Conservation (phyloP, 2,113 vertebrate species). For the Oreotragus oreotragus region DNA sequence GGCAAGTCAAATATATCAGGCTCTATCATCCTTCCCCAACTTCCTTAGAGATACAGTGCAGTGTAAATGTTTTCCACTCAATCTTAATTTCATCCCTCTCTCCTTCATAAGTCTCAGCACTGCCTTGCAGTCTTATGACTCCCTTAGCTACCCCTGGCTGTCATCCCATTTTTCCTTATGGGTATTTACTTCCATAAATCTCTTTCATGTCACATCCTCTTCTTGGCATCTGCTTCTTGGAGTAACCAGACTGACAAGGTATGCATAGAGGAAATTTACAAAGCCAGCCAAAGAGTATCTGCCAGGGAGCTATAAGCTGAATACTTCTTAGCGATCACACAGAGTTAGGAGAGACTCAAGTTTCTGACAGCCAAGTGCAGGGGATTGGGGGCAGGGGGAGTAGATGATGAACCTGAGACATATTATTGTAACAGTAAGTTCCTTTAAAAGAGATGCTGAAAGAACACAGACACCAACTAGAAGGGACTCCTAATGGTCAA, state of each 20-base stretch:
- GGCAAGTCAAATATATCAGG: background rate
- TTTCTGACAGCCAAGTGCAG: background rate
- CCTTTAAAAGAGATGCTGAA: background rate
- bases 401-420: background rate
- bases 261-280: background rate
- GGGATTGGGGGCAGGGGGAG: background rate
- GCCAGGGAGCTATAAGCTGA: background rate
- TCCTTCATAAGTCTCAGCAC: background rate
- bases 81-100: background rate
- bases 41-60: background rate
- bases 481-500: background rate
- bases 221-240: background rate
- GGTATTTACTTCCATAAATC: background rate
- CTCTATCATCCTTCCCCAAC: background rate
- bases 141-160: background rate
- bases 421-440: background rate
- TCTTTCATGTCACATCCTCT: background rate
- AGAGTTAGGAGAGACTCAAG: background rate
- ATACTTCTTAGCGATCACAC: background rate
- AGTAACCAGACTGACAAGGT: background rate
- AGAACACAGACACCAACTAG: background rate
- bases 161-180: background rate
- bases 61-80: background rate
- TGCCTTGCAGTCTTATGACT: background rate
- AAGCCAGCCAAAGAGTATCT: background rate